Percentiles rank a stretch among this genome's conserved stretches.
Conservation (phyloP, 2,888 invertebrate species). For the Campoplex nolae region DNA sequence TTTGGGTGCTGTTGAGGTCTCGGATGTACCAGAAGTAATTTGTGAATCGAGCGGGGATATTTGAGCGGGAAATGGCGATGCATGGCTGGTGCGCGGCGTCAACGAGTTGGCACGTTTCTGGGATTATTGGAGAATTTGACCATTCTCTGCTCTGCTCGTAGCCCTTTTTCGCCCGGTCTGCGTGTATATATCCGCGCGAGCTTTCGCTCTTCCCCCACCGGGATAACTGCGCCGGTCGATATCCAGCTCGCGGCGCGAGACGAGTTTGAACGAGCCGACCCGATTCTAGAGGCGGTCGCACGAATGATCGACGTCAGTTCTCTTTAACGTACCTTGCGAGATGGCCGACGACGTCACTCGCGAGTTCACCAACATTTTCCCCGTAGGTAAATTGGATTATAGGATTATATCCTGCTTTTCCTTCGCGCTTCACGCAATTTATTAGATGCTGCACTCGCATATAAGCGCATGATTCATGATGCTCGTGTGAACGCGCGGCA, state of each 20-base stretch:
- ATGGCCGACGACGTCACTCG: conserved; percentile 58
- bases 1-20: conserved; percentile 12
- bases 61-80: conserved; percentile 13
- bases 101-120: conserved; percentile 68
- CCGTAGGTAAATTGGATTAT: conserved; percentile 42
- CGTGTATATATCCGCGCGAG: conserved; percentile 38
- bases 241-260: conserved; percentile 64
- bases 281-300: conserved; percentile 68
- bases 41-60: conserved; percentile 30
- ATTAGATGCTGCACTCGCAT: neutral
- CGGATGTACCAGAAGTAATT: conserved; percentile 49
- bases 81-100: conserved; percentile 62
- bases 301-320: conserved; percentile 70
- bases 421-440: conserved; percentile 11
- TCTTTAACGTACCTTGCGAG: conserved; percentile 66
- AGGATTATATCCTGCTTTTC: conserved; percentile 37
- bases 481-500: no score
- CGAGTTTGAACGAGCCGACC: conserved; percentile 72
- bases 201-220: conserved; percentile 41
- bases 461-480: no score
- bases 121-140: conserved; percentile 58
- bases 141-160: conserved; percentile 51
- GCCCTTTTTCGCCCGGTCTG: conserved; percentile 25
- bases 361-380: conserved; percentile 40
- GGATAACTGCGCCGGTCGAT: conserved; percentile 71